phyloP scores from a whole-genome alignment of 2,113 vertebrate genomes.

The Anoura caudifer region DNA sequence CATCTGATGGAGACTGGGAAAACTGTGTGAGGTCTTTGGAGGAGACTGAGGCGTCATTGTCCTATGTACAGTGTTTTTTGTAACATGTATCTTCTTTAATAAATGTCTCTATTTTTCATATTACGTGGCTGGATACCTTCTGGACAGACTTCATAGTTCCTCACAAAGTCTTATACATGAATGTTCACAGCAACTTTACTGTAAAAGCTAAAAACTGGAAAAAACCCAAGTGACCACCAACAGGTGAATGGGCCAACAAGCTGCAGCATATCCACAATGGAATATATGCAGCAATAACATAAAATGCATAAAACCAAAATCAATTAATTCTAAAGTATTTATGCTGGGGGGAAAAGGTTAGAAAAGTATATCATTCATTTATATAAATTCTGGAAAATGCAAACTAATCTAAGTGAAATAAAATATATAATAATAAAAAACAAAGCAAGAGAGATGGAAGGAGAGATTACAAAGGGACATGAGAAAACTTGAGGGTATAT shows the following conservation, averaged over 20 bases:
- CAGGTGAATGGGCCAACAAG: background rate
- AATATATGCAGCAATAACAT: background rate
- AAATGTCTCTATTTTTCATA: too few relatives aligned
- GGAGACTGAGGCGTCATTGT: too few relatives aligned
- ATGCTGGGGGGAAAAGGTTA: background rate
- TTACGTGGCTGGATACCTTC: too few relatives aligned
- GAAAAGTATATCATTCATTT: background rate
- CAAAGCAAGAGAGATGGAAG: background rate
- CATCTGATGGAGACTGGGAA: too few relatives aligned
- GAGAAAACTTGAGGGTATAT: background rate
- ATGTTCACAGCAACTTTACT: background rate
- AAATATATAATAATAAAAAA: background rate
- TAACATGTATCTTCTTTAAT: too few relatives aligned
- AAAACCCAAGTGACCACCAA: background rate
- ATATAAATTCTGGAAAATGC: background rate
- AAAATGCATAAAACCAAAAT: background rate
- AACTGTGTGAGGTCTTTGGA: too few relatives aligned
- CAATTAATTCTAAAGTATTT: background rate
- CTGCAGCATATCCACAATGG: background rate
- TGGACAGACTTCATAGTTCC: background rate
- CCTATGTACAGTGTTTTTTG: too few relatives aligned
- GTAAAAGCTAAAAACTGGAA: background rate
- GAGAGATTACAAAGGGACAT: background rate
- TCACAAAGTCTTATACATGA: background rate
- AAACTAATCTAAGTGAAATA: background rate